These are phyloP conservation scores for Perithous albicinctus DNA, from an alignment of 2,888 invertebrate species.

Conservation along the genomic window DNA sequence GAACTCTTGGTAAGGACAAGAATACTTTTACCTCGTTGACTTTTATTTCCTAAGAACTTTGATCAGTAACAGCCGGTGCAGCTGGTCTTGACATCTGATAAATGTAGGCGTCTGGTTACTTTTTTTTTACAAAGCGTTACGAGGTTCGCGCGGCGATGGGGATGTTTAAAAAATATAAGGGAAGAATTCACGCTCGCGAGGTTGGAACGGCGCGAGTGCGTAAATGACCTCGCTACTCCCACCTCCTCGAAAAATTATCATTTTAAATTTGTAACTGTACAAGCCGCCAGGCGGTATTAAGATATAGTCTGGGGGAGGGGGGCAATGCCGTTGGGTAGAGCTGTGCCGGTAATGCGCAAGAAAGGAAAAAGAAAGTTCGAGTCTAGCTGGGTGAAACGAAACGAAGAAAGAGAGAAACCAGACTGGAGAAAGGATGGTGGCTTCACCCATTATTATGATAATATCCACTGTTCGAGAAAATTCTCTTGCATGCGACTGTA, in stretches of 20 bases:
- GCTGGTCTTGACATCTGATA: constrained; percentile 74
- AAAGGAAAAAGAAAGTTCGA: constrained; percentile 52
- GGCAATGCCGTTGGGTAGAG: constrained; percentile 21
- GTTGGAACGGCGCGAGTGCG: constrained; percentile 69
- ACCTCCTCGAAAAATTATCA: constrained; percentile 76
- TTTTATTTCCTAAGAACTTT: constrained; percentile 55
- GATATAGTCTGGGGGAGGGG: constrained; percentile 53
- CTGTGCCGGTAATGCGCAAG: constrained; percentile 41
- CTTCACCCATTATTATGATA: constrained; percentile 80
- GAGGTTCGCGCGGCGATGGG: constrained; percentile 51
- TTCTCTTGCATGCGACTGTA: constrained; percentile 71
- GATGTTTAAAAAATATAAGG: constrained; percentile 39
- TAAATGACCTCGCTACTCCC: constrained; percentile 77
- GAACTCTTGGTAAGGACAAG: constrained; percentile 89
- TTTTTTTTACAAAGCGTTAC: constrained; percentile 64
- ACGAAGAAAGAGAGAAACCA: constrained; percentile 66
- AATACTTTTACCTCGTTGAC: neutral
- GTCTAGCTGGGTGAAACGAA: constrained; percentile 33
- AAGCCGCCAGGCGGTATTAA: constrained; percentile 75
- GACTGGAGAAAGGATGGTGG: constrained; percentile 76
- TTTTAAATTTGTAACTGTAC: constrained; percentile 81
- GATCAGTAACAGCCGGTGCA: constrained; percentile 52
- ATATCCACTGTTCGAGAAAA: constrained; percentile 75
- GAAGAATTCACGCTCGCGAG: constrained; percentile 30
- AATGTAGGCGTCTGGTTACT: constrained; percentile 70